Conservation (phyloP, 2,888 invertebrate species). For the Agrilus cyanescens region DNA sequence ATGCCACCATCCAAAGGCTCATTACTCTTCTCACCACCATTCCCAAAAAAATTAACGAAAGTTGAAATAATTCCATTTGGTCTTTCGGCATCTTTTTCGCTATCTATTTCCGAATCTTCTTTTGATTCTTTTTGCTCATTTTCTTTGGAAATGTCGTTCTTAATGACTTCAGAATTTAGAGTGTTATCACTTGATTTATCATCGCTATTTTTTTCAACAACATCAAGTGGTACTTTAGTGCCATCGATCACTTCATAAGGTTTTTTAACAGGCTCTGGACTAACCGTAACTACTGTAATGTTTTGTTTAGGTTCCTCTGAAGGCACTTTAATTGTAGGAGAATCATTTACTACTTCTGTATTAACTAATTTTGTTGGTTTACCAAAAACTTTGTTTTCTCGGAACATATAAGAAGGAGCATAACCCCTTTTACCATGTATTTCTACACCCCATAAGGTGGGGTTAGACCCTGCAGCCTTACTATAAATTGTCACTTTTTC, state of each 20-base stretch:
- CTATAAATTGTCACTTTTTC: slow-evolving; percentile 50
- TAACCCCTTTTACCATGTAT: slow-evolving; percentile 59
- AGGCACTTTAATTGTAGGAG: slow-evolving; percentile 19
- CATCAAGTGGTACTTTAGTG: slow-evolving; percentile 39
- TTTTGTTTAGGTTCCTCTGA: slow-evolving; percentile 2
- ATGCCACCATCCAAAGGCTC: no score
- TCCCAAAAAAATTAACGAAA: no score
- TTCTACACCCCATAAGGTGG: slow-evolving; percentile 56
- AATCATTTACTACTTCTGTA: slow-evolving; percentile 28
- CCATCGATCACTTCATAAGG: slow-evolving; percentile 49
- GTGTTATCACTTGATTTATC: no score
- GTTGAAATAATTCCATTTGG: no score
- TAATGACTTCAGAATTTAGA: background rate
- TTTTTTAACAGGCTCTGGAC: slow-evolving; percentile 24
- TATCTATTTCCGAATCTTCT: background rate
- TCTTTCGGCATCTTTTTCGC: background rate
- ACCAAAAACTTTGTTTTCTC: slow-evolving; percentile 45
- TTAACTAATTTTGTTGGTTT: slow-evolving; percentile 34
- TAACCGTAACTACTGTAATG: slow-evolving; percentile 11
- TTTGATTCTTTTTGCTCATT: background rate
- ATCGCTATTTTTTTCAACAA: no score
- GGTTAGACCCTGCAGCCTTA: slow-evolving; percentile 53
- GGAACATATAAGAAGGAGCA: slow-evolving; percentile 45
- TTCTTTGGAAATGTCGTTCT: slow-evolving; percentile 1
- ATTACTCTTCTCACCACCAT: no score